Evolutionary conservation across 1,140 invertebrate genomes (phyloP), one percentile per base, ranked within the genome.

Genomic region (Neodiprion pinetum): DNA sequence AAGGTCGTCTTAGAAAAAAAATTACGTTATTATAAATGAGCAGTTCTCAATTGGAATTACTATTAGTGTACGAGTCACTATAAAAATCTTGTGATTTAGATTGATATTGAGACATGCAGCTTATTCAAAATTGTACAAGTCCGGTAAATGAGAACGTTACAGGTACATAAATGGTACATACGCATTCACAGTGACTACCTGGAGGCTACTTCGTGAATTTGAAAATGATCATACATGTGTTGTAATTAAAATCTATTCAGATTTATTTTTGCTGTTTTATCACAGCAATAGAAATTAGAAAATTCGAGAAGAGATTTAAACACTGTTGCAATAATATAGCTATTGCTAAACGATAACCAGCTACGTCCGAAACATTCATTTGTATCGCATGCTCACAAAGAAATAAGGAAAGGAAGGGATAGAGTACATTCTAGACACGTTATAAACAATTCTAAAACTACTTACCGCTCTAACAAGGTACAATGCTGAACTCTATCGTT

Each of bases 31-130:
- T 40, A 40, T 40, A 40, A 1, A 40, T 3, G 5, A 40, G 1
- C 28, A 40, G 28, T 40, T 40, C 28, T 0, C 28, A 40, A 40
- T 71, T 71, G 11, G 70, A 28, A 28, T 47, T 23, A 23, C 1
- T 65, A 12, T n/a, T n/a, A 9, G 73, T 28, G 2, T 40, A 40
- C 1, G 28, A 7, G 70, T 75, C 7, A 73, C 50, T n/a, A 48
- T 50, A 11, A 65, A 49, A 74, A 49, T 50, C 40, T 70, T 40
- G 28, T 72, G 23, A 48, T 72, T 12, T 53, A 17, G 66, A 48
- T 50, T 61, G 53, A 61, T 12, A 14, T 61, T 61, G n/a, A 17
- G 11, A 61, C 53, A 61, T 61, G 53, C 53, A 17, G 28, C 1
- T 40, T 40, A 40, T 40, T 40, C 28, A 5, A 40, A 40, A 2